Conservation (phyloP, 2,113 vertebrate species). For the Hylia prasina region DNA sequence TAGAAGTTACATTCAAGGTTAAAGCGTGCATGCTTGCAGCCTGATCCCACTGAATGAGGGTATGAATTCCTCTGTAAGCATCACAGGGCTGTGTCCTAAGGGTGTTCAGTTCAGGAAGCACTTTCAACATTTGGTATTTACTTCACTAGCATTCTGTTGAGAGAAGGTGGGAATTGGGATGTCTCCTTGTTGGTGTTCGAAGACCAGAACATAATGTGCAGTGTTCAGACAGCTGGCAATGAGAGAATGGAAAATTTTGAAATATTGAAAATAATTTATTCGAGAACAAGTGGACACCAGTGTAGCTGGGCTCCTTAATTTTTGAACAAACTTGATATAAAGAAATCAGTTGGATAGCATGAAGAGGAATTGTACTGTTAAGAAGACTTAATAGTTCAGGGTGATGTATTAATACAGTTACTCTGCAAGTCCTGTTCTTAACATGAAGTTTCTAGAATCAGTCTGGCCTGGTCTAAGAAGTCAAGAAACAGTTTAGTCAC, state of each 20-base stretch:
- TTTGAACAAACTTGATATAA: not conserved
- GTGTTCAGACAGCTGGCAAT: not conserved
- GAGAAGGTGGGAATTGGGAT: not conserved
- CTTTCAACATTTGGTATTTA: not conserved
- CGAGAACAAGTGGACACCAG: not conserved
- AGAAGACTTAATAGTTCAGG: not conserved
- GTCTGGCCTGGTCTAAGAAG: not conserved
- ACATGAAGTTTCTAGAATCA: not conserved
- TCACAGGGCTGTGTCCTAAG: not conserved
- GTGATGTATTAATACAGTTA: not conserved
- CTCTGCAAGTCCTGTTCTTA: not conserved
- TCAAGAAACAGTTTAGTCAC: not conserved
- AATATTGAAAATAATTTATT: not conserved
- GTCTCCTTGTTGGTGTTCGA: not conserved
- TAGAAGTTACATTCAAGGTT: not conserved
- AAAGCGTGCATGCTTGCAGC: not conserved
- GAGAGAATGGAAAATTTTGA: not conserved
- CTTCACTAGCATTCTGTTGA: not conserved
- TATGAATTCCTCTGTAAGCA: not conserved
- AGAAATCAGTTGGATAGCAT: not conserved
- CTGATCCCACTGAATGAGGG: not conserved
- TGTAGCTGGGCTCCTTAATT: not conserved
- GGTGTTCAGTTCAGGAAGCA: not conserved
- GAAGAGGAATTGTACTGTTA: not conserved
- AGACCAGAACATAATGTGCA: not conserved